phyloP scores from a whole-genome alignment of 2,113 vertebrate species.

The Pelmatolapia mariae region DNA sequence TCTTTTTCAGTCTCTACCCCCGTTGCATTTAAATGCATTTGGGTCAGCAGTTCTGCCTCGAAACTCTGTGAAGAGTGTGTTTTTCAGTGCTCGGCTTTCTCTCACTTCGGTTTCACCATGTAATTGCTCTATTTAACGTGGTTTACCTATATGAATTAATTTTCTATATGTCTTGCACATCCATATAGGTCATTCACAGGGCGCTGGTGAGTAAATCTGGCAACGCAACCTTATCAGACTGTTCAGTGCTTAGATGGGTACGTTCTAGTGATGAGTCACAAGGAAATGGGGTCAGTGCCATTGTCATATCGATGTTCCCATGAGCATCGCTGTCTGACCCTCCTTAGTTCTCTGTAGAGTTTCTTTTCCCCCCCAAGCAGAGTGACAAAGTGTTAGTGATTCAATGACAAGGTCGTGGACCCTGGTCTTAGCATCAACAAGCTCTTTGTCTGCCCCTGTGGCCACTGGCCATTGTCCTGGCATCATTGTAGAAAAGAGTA shows the following conservation, averaged over 20 bases:
- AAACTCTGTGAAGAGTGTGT: conserved; percentile 46
- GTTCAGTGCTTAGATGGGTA: neutral
- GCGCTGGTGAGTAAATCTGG: neutral
- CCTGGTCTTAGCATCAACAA: conserved; percentile 57
- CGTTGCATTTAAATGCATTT: conserved; percentile 69
- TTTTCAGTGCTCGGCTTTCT: conserved; percentile 18
- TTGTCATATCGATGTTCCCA: conserved; percentile 60
- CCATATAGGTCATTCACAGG: neutral
- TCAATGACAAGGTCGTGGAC: conserved; percentile 62
- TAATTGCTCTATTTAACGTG: conserved; percentile 34
- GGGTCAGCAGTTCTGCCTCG: conserved; percentile 62
- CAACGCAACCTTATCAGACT: neutral
- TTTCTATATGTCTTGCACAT: neutral
- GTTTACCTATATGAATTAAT: neutral
- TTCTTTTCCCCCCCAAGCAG: neutral
- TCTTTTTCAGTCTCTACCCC: conserved; percentile 6
- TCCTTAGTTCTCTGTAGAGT: conserved; percentile 18
- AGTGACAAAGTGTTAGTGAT: conserved; percentile 67
- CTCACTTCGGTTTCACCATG: neutral
- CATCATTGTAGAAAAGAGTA: conserved; percentile 52
- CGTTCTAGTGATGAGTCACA: conserved; percentile 44
- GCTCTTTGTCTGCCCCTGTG: conserved; percentile 59
- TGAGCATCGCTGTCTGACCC: conserved; percentile 33
- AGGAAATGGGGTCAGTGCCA: conserved; percentile 53
- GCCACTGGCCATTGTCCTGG: conserved; percentile 41